These are phyloP conservation scores for Trematomus loennbergii DNA, from an alignment of 2,113 vertebrate species.

Conservation along the genomic window DNA sequence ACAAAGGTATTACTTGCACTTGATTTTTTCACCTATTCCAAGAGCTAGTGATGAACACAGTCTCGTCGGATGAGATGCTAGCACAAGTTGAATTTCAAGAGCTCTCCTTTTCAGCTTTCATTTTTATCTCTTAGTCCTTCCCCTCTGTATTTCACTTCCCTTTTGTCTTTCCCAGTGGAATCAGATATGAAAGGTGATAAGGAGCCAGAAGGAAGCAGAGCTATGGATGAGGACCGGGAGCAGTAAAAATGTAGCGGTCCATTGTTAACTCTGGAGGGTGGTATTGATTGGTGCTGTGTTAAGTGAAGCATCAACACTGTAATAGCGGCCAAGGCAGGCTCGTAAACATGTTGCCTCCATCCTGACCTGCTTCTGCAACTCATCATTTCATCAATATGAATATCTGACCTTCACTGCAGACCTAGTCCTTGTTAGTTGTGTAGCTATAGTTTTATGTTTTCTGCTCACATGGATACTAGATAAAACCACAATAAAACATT, in stretches of 20 bases:
- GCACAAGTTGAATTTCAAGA: slow-evolving; percentile 31
- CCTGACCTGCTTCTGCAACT: neutral
- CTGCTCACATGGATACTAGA: neutral
- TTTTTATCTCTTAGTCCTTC: neutral
- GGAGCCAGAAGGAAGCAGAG: slow-evolving; percentile 64
- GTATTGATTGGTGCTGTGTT: slow-evolving; percentile 52
- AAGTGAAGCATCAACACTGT: slow-evolving; percentile 58
- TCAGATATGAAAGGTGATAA: slow-evolving; percentile 65
- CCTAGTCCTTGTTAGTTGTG: neutral
- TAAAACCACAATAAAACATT: neutral
- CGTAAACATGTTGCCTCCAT: slow-evolving; percentile 38
- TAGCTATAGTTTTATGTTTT: neutral
- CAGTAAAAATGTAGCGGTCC: slow-evolving; percentile 57
- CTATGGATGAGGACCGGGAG: slow-evolving; percentile 57
- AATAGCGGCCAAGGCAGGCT: slow-evolving; percentile 36
- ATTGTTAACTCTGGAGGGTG: slow-evolving; percentile 53
- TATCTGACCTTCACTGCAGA: neutral
- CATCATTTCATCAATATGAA: slow-evolving; percentile 17
- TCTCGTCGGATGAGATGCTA: neutral
- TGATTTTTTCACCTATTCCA: neutral
- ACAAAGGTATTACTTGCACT: neutral
- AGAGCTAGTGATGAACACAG: neutral
- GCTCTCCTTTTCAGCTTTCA: neutral
- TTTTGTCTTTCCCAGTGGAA: slow-evolving; percentile 39
- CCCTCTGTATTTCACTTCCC: slow-evolving; percentile 6